A percentile compares a stretch with the other conserved stretches of the same genome.
phyloP scores from a whole-genome alignment of 2,888 invertebrate species.

The Apodemia duryi region DNA sequence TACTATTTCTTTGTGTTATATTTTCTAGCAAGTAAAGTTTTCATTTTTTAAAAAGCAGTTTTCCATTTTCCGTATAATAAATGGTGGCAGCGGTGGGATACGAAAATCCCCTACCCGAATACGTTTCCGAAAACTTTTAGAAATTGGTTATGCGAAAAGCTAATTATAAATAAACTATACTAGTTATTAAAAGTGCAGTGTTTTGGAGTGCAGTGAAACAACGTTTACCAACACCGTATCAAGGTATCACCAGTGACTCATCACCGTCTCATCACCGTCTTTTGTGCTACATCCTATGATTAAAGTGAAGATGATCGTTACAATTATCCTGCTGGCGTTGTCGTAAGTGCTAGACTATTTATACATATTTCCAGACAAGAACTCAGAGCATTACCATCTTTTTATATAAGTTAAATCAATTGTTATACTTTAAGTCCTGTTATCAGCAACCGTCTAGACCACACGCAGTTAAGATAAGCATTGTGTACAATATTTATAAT shows the following conservation, averaged over 20 bases:
- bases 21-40: too few species aligned
- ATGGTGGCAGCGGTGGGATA: neutral
- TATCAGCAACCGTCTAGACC: neutral
- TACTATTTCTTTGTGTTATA: too few species aligned
- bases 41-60: too few species aligned
- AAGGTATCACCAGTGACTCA: neutral
- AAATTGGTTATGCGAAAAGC: neutral
- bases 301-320: neutral
- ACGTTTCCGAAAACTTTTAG: too few species aligned
- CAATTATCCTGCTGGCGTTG: neutral
- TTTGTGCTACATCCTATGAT: neutral
- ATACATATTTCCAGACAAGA: neutral
- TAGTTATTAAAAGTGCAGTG: neutral
- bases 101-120: neutral
- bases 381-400: neutral
- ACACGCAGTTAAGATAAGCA: neutral
- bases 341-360: neutral
- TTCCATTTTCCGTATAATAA: too few species aligned
- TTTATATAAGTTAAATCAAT: neutral
- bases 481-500: too few species aligned
- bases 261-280: neutral
- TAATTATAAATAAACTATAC: neutral
- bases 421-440: neutral
- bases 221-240: too few species aligned
- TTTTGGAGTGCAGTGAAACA: neutral